phyloP scores from a whole-genome alignment of 2,888 invertebrate genomes.

The Miltochrista miniata region DNA sequence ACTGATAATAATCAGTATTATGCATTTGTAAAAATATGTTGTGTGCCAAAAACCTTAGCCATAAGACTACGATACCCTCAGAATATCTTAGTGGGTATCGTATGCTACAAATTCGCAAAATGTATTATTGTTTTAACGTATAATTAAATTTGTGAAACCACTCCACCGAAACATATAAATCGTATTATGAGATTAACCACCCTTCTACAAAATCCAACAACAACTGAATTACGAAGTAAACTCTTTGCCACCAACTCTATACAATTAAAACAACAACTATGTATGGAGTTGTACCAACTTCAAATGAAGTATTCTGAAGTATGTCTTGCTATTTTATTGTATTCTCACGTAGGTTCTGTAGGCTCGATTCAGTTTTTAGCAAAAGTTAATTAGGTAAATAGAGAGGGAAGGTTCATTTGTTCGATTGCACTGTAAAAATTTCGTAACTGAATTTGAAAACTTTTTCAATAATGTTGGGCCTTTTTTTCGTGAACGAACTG shows the following conservation, averaged over 20 bases:
- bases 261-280: conserved; percentile 24
- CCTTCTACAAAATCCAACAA: conserved; percentile 7
- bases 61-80: too few species aligned
- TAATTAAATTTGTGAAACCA: not conserved
- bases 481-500: too few species aligned
- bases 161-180: not conserved
- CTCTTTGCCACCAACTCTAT: conserved; percentile 19
- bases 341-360: conserved; percentile 5
- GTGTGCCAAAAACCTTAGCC: too few species aligned
- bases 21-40: too few species aligned
- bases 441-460: too few species aligned
- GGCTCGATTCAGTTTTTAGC: not conserved
- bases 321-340: conserved; percentile 6
- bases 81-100: too few species aligned
- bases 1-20: too few species aligned
- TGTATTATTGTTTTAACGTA: not conserved
- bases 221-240: conserved; percentile 15
- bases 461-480: too few species aligned
- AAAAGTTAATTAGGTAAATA: too few species aligned
- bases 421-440: too few species aligned
- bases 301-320: conserved; percentile 5
- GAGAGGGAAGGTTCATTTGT: too few species aligned
- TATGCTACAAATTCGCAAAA: too few species aligned
- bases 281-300: conserved; percentile 22
- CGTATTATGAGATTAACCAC: conserved; percentile 17